phyloP scores from a whole-genome alignment of 2,113 vertebrate genomes.

The Lipophrys pholis region DNA sequence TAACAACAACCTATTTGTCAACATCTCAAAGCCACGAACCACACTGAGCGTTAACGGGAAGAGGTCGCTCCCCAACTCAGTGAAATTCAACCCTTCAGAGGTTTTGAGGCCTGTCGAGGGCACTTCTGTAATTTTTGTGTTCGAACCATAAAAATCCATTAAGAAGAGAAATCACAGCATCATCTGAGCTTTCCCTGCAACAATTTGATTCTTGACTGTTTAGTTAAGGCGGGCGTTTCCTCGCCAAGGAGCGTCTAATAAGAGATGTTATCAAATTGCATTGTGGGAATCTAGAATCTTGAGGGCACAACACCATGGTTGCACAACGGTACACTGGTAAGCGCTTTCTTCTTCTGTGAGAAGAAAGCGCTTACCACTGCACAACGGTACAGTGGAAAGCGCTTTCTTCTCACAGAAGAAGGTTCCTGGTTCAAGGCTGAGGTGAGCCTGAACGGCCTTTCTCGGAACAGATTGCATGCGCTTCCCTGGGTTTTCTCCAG shows the following conservation, averaged over 20 bases:
- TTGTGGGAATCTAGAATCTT: constrained; percentile 19
- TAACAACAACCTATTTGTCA: constrained; percentile 23
- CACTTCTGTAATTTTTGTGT: no score
- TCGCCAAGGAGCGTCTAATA: neutral
- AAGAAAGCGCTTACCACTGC: no score
- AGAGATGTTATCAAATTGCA: constrained; percentile 14
- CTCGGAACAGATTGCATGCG: no score
- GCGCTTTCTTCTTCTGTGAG: no score
- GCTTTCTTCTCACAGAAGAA: no score
- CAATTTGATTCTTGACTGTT: neutral
- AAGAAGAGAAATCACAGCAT: neutral
- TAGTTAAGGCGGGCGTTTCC: neutral
- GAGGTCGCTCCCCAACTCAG: neutral
- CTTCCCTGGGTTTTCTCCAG: no score
- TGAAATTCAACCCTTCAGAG: neutral
- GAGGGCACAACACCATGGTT: neutral
- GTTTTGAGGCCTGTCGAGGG: neutral
- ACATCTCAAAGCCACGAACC: constrained; percentile 4
- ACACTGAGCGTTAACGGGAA: neutral
- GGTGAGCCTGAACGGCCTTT: no score
- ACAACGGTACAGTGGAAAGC: no score
- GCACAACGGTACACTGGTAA: no score
- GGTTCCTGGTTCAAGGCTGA: no score
- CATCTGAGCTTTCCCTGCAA: neutral
- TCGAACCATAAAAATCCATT: no score